A percentile compares a stretch with the other conserved stretches of the same genome.
These are phyloP conservation scores for Melanotaenia pygmaea DNA, from an alignment of 2,797 vertebrate species.

Conservation along the genomic window DNA sequence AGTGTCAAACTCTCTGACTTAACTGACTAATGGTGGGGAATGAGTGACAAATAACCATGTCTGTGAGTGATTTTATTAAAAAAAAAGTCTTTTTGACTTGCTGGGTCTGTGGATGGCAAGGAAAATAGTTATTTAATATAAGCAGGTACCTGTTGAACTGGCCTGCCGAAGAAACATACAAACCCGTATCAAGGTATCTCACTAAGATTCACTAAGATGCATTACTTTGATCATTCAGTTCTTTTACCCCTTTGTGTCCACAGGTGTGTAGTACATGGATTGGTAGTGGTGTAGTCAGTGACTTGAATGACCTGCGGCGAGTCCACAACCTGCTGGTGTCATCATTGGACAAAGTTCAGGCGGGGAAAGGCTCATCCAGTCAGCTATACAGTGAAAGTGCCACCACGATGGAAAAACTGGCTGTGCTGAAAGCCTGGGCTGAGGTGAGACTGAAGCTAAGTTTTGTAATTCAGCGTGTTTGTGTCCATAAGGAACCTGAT, in stretches of 20 bases:
- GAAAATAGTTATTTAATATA: not conserved
- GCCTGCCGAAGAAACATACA: slow-evolving; percentile 4
- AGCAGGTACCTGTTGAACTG: not conserved
- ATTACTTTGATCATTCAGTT: not conserved
- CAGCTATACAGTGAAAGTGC: slow-evolving; percentile 97
- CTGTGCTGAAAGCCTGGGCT: slow-evolving; percentile 97
- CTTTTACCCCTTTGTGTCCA: not conserved
- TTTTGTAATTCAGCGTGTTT: not conserved
- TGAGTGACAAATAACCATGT: slow-evolving; percentile 40
- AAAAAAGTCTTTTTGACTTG: slow-evolving; percentile 23
- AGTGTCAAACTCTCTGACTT: slow-evolving; percentile 34
- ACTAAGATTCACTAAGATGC: not conserved
- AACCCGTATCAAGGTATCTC: not conserved
- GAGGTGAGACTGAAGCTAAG: slow-evolving; percentile 83
- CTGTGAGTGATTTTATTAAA: slow-evolving; percentile 33
- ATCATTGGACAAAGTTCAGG: slow-evolving; percentile 96
- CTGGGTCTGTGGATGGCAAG: slow-evolving; percentile 4
- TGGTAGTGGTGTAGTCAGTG: slow-evolving; percentile 97
- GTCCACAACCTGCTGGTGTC: slow-evolving; percentile 98
- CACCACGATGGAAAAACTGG: slow-evolving; percentile 98
- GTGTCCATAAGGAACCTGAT: not conserved
- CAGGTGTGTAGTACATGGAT: slow-evolving; percentile 99
- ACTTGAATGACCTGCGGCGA: slow-evolving; percentile 96
- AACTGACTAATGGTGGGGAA: slow-evolving; percentile 37
- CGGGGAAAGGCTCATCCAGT: slow-evolving; percentile 93